Conservation (phyloP, 2,113 vertebrate genomes). For the Nothocercus julius region DNA sequence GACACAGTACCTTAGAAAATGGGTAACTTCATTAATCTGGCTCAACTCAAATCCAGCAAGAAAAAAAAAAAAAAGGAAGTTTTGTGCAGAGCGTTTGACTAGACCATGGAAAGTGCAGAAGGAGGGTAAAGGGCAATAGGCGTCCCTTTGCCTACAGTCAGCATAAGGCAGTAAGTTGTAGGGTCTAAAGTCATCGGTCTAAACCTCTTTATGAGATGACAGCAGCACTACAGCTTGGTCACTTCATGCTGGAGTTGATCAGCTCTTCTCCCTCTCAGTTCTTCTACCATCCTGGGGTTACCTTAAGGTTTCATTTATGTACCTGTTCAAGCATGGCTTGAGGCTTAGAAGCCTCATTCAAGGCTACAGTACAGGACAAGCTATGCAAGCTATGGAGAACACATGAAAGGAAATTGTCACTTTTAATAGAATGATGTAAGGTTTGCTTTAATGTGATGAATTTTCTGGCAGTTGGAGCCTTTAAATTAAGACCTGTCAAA, state of each 20-base stretch:
- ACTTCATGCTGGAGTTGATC: background rate
- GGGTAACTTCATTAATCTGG: background rate
- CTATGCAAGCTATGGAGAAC: background rate
- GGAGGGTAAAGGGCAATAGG: slow-evolving; percentile 24
- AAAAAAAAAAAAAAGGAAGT: background rate
- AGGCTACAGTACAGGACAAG: background rate
- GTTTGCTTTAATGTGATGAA: background rate
- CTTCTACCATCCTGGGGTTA: background rate
- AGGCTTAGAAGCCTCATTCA: background rate
- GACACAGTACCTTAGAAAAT: background rate
- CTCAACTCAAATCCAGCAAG: background rate
- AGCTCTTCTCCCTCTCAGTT: background rate
- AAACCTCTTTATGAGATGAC: background rate
- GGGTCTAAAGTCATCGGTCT: background rate
- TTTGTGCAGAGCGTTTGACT: slow-evolving; percentile 11
- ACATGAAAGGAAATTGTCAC: background rate
- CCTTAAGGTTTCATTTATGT: fast-evolving
- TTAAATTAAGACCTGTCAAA: background rate
- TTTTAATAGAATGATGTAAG: no score
- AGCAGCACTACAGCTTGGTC: background rate
- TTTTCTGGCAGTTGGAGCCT: background rate
- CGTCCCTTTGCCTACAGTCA: background rate
- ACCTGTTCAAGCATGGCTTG: background rate
- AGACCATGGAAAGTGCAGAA: background rate
- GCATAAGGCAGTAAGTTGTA: background rate